Conservation (phyloP, 2,888 invertebrate species). For the Nasonovia ribisnigri region DNA sequence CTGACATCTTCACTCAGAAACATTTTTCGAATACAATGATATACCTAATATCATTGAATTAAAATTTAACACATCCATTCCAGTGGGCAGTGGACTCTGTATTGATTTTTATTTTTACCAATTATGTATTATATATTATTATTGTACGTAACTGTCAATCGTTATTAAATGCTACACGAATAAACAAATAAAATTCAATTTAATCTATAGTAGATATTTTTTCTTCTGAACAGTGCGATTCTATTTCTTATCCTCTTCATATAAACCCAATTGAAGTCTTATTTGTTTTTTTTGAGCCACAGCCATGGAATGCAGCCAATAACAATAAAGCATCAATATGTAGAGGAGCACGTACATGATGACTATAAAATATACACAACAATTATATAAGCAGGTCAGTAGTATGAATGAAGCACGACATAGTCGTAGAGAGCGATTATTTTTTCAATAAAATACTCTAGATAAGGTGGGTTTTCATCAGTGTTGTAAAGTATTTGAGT, state of each 20-base stretch:
- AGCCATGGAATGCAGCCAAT: background rate
- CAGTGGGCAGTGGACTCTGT: too few relatives aligned
- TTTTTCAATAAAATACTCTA: background rate
- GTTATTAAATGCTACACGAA: too few relatives aligned
- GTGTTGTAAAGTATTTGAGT: too few relatives aligned
- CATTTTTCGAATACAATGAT: too few relatives aligned
- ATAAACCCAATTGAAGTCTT: background rate
- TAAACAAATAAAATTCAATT: background rate
- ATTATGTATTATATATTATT: too few relatives aligned
- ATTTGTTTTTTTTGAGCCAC: background rate
- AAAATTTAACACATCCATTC: too few relatives aligned
- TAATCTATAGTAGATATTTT: background rate
- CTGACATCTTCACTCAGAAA: too few relatives aligned
- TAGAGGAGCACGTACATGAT: background rate
- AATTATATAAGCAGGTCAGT: background rate
- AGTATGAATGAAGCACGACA: background rate
- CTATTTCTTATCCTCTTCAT: background rate
- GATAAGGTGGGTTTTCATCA: too few relatives aligned
- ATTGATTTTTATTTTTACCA: too few relatives aligned
- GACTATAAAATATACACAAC: background rate
- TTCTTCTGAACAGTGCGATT: background rate
- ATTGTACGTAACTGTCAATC: too few relatives aligned
- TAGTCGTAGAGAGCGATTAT: background rate
- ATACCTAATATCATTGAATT: too few relatives aligned
- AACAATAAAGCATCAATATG: background rate